Conservation (phyloP, 2,888 invertebrate species). For the Lepidonotus clava region DNA sequence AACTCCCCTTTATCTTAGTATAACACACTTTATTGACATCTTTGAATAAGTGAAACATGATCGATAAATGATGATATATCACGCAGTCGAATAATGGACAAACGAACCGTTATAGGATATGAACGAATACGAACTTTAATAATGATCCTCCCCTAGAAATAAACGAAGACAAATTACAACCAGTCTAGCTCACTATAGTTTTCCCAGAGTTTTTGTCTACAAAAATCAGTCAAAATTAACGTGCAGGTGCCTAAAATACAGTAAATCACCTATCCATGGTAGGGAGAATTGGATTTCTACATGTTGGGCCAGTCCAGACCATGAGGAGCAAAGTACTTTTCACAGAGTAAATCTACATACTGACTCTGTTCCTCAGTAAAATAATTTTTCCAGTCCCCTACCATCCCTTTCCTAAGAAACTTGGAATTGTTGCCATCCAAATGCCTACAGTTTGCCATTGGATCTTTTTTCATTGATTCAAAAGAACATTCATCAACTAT, state of each 20-base stretch:
- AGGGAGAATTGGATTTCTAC: background rate
- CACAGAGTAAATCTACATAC: background rate
- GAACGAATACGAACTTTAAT: background rate
- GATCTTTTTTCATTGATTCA: background rate
- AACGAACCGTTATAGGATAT: background rate
- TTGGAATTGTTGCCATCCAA: background rate
- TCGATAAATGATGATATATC: background rate
- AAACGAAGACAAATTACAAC: background rate
- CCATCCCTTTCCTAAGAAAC: background rate
- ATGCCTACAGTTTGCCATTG: background rate
- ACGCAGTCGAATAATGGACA: background rate
- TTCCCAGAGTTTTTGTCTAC: background rate
- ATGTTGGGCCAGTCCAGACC: background rate
- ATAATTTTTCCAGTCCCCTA: background rate
- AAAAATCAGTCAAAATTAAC: background rate
- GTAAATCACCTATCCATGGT: background rate
- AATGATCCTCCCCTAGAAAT: background rate
- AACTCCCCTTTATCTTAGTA: background rate
- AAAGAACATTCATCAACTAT: background rate
- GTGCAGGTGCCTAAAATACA: background rate
- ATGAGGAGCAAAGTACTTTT: background rate
- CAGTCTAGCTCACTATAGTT: background rate
- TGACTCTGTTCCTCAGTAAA: background rate
- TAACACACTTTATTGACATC: background rate
- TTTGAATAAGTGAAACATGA: background rate